Evolutionary conservation across 2,888 invertebrate species (phyloP), one percentile per base, ranked within the genome.

Genomic region (Schizotus pectinicornis): DNA sequence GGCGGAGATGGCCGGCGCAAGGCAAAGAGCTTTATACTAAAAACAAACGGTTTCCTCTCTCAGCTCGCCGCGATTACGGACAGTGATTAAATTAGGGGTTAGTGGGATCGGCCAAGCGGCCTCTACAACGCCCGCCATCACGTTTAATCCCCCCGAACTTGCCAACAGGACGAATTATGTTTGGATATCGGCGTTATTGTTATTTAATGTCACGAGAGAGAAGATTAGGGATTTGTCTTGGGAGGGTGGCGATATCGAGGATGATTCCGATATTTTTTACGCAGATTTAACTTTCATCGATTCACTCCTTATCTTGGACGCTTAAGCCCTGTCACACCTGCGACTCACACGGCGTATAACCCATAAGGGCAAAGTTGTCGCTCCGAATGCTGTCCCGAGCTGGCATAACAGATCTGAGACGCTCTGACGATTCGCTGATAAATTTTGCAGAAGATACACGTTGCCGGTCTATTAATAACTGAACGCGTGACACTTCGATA

Each of bases 51-150:
- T 49, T 49, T 55, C 51, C 22, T 22, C 59, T 59, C 41, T 51
- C 36, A 59, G 50, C 50, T 49, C 49, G 54, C 54, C 38, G 35
- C 48, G 42, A 58, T 58, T 53, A 50, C 49, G 43, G 55, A 39
- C 51, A 41, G 59, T 50, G 59, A 59, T 59, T 59, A 59, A 59
- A 59, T 59, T 59, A 59, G 50, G 59, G 22, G 59, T 59, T 59
- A 50, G 50, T 36, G 46, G 33, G 55, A 50, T 59, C 47, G 59
- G 55, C 51, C 55, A 55, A 59, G 59, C 59, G 42, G 13, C 5
- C 32, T 49, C 47, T 30, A 41, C 48, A 55, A 42, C 54, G 35
- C 38, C 32, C 56, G 46, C 6, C 45, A 49, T 56, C 54, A 43
- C 33, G 37, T 48, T 30, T 41, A 42, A 48, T 39, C 49, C 22